A percentile compares a stretch with the other conserved stretches of the same genome.
Evolutionary conservation across 2,888 invertebrate genomes (phyloP).

Genomic region (Drosophila planitibia): DNA sequence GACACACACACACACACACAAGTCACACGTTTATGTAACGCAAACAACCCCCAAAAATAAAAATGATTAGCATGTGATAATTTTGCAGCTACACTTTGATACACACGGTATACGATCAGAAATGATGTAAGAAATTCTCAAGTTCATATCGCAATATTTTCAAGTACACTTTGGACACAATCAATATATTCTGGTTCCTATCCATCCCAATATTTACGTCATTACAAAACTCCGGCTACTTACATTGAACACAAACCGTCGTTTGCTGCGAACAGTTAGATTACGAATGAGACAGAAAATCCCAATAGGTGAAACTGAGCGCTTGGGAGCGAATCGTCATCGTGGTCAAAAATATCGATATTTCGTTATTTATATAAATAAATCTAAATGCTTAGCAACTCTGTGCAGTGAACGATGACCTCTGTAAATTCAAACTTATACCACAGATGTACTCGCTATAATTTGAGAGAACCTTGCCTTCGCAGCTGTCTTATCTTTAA

Average conservation of each 20-base stretch:
- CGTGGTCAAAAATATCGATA: slow-evolving; percentile 24
- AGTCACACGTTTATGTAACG: slow-evolving; percentile 72
- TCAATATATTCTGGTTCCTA: slow-evolving; percentile 43
- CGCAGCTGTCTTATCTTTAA: background rate
- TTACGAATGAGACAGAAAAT: slow-evolving; percentile 66
- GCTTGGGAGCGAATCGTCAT: slow-evolving; percentile 3
- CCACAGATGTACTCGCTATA: background rate
- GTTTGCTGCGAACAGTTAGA: slow-evolving; percentile 60
- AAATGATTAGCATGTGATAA: slow-evolving; percentile 26
- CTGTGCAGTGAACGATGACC: background rate
- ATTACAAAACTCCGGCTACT: slow-evolving; percentile 71
- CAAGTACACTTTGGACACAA: slow-evolving; percentile 32
- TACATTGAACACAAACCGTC: slow-evolving; percentile 83
- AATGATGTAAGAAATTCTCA: slow-evolving; percentile 31
- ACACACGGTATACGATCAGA: slow-evolving; percentile 3
- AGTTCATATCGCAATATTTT: slow-evolving; percentile 17
- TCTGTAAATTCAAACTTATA: slow-evolving; percentile 1
- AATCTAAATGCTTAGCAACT: background rate
- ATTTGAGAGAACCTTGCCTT: background rate
- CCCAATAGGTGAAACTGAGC: slow-evolving; percentile 34
- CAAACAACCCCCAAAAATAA: slow-evolving; percentile 70
- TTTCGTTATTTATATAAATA: background rate
- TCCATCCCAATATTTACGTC: slow-evolving; percentile 64
- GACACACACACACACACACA: slow-evolving; percentile 34
- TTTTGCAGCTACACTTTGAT: slow-evolving; percentile 11